Conservation (phyloP, 1,140 invertebrate genomes). For the Sarcophaga peregrina region DNA sequence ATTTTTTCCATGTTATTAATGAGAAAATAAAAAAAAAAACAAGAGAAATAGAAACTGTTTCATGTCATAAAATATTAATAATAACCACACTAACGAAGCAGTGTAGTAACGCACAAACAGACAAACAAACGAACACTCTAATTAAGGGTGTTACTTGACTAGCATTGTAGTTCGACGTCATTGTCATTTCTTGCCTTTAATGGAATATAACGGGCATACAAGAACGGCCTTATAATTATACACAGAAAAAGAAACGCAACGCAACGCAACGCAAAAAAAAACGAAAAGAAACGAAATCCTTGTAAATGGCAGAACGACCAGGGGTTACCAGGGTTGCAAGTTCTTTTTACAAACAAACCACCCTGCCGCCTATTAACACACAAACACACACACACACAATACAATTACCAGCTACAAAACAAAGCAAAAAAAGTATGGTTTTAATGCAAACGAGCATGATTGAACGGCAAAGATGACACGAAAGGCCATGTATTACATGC, state of each 20-base stretch:
- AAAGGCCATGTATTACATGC: too few species aligned
- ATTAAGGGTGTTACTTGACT: conserved; percentile 32
- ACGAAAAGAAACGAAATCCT: too few species aligned
- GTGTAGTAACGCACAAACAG: background rate
- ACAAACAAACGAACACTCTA: conserved; percentile 25
- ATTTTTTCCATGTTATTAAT: conserved; percentile 16
- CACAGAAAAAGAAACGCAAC: background rate
- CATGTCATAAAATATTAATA: conserved; percentile 37
- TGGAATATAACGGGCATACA: conserved; percentile 1
- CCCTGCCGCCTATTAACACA: background rate
- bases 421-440: background rate
- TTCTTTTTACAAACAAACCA: too few species aligned
- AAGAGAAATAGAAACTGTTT: background rate
- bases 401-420: background rate
- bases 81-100: conserved; percentile 24
- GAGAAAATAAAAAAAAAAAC: conserved; percentile 6
- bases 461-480: too few species aligned
- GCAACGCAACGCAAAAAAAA: too few species aligned
- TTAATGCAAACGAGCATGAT: too few species aligned
- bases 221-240: conserved; percentile 24
- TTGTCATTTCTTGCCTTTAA: background rate
- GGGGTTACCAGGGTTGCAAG: too few species aligned
- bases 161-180: conserved; percentile 1
- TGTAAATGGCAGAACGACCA: too few species aligned
- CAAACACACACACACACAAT: background rate